Percentiles rank a stretch among this genome's conserved stretches.
phyloP scores from a whole-genome alignment of 2,888 invertebrate species.

The Nematopogon swammerdamellus region DNA sequence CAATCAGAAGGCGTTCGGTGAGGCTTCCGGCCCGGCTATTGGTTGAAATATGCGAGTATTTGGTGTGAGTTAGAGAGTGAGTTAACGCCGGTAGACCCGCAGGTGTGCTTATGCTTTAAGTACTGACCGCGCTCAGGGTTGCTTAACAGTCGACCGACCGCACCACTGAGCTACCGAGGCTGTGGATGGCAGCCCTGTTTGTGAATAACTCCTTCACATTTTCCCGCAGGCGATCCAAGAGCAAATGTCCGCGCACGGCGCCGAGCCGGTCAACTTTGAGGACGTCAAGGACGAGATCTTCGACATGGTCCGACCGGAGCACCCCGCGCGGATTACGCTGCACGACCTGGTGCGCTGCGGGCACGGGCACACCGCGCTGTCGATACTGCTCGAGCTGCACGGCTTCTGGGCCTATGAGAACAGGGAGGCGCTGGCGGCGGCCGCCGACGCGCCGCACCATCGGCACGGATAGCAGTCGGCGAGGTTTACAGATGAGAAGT shows the following conservation, averaged over 20 bases:
- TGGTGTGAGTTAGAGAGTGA: no score
- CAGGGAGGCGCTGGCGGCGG: constrained; percentile 74
- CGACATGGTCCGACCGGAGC: constrained; percentile 92
- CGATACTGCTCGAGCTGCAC: constrained; percentile 91
- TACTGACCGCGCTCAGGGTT: no score
- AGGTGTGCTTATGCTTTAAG: no score
- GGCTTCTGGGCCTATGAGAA: constrained; percentile 98
- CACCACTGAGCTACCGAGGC: no score
- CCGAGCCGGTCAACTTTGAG: constrained; percentile 87
- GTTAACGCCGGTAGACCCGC: no score
- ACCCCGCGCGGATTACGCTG: constrained; percentile 81
- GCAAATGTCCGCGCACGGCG: constrained; percentile 82
- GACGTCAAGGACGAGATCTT: constrained; percentile 97
- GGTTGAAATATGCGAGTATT: no score
- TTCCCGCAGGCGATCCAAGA: constrained; percentile 78
- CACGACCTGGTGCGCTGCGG: constrained; percentile 83
- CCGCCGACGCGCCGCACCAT: constrained; percentile 56
- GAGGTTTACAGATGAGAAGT: not conserved
- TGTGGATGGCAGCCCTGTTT: no score
- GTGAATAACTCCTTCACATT: no score
- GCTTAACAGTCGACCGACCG: no score
- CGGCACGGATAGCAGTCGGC: not conserved
- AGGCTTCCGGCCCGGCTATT: no score
- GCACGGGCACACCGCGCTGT: constrained; percentile 90
- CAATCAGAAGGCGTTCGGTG: no score